A percentile compares a stretch with the other conserved stretches of the same genome.
phyloP scores from a whole-genome alignment of 1,140 invertebrate genomes.

The Delia radicum region DNA sequence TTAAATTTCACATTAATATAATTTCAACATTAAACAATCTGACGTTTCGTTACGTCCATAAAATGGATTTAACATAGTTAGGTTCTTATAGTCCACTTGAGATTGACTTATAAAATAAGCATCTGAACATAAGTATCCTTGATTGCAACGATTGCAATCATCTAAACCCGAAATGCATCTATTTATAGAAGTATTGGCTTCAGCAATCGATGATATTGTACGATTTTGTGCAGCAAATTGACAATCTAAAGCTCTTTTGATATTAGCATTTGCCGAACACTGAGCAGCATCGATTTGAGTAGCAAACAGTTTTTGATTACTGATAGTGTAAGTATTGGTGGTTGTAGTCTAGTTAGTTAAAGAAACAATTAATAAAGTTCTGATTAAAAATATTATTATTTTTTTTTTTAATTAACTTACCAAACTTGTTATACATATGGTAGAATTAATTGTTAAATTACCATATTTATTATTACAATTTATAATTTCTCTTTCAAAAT shows the following conservation, averaged over 20 bases:
- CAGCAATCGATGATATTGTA: neutral
- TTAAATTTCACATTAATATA: no score
- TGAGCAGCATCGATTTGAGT: neutral
- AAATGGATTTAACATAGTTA: conserved; percentile 5
- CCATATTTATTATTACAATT: neutral
- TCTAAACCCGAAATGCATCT: neutral
- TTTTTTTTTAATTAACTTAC: no score
- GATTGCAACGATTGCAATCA: neutral
- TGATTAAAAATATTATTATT: neutral
- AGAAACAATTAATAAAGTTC: neutral
- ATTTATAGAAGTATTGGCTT: neutral
- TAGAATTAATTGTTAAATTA: neutral
- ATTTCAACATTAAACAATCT: neutral
- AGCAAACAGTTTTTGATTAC: neutral
- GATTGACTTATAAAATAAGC: neutral
- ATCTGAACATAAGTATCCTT: neutral
- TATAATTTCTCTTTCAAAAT: neutral
- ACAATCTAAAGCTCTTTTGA: neutral
- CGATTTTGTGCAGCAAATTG: neutral
- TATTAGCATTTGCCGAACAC: neutral
- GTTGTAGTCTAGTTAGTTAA: neutral
- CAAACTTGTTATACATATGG: neutral
- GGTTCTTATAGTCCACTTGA: neutral
- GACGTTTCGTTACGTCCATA: neutral
- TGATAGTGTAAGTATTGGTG: neutral